These are phyloP conservation scores for Lithophane ornitopus DNA, from an alignment of 2,888 invertebrate species.

Conservation along the genomic window DNA sequence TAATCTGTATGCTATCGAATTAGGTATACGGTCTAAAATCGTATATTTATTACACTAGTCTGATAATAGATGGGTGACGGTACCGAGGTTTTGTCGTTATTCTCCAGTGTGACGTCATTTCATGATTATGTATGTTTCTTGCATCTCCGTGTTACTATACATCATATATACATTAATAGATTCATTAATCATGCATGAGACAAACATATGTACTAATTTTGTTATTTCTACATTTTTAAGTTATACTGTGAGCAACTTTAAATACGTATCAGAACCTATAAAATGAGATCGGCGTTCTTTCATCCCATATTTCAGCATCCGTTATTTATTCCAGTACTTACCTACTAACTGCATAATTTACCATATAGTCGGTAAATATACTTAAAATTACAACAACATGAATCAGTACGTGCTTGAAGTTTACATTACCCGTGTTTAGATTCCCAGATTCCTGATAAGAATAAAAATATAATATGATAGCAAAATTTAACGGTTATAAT, in stretches of 20 bases:
- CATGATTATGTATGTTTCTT: slow-evolving; percentile 42
- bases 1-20: neutral
- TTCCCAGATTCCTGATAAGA: slow-evolving; percentile 17
- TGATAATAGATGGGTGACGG: slow-evolving; percentile 18
- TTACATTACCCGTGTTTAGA: neutral
- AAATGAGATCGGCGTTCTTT: neutral
- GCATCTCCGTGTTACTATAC: slow-evolving; percentile 19
- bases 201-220: neutral
- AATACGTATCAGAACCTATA: neutral
- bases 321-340: neutral
- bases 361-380: neutral
- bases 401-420: neutral
- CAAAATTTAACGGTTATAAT: slow-evolving; percentile 7
- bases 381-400: neutral
- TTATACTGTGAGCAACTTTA: neutral
- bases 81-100: slow-evolving; percentile 48
- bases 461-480: slow-evolving; percentile 16
- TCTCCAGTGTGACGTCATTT: slow-evolving; percentile 53
- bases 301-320: neutral
- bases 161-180: slow-evolving; percentile 1
- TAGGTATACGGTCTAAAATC: slow-evolving; percentile 21
- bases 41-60: neutral
- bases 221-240: neutral
- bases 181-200: neutral
- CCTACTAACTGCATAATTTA: neutral